Evolutionary conservation across 2,113 vertebrate genomes (phyloP).

Genomic region (Leptocoma aspasia): DNA sequence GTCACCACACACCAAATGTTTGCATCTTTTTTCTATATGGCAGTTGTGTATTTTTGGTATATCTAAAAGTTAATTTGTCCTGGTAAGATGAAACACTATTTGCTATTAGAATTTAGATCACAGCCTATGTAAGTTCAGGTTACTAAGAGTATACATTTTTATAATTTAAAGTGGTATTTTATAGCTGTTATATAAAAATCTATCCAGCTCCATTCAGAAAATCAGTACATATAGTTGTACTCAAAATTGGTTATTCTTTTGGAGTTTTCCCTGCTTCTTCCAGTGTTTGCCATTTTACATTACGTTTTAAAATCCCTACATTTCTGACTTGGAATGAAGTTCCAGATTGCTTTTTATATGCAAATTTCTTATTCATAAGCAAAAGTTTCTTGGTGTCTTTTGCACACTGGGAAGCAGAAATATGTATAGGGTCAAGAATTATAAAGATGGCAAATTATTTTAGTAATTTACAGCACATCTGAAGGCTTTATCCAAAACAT

Average conservation of each 20-base stretch:
- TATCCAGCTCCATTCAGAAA: background rate
- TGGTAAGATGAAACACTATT: background rate
- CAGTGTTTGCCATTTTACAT: background rate
- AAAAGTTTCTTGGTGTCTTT: background rate
- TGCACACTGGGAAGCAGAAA: background rate
- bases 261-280: background rate
- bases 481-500: background rate
- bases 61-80: background rate
- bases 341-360: background rate
- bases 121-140: background rate
- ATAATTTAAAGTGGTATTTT: background rate
- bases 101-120: background rate
- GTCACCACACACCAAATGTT: background rate
- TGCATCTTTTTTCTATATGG: background rate
- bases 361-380: background rate
- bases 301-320: background rate
- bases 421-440: background rate
- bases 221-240: background rate
- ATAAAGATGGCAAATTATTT: background rate
- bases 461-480: background rate
- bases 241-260: background rate
- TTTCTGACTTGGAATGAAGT: background rate
- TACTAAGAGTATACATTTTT: background rate
- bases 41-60: background rate
- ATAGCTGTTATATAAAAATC: background rate